Evolutionary conservation across 1,140 invertebrate genomes (phyloP).

Genomic region (Triops cancriformis): DNA sequence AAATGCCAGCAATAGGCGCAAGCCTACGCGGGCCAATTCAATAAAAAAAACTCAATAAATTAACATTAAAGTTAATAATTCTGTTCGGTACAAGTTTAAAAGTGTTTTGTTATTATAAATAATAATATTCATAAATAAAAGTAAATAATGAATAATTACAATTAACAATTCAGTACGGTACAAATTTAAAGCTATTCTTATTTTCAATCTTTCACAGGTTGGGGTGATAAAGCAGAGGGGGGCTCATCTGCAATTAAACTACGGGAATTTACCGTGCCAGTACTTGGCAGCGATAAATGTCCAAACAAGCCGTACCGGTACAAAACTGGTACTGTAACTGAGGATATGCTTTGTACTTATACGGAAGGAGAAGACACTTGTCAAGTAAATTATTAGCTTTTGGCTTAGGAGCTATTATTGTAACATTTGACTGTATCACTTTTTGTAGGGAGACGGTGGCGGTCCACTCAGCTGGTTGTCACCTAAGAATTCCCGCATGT

Average conservation of each 20-base stretch:
- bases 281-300: background rate
- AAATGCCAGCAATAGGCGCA: too few relatives aligned
- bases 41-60: too few relatives aligned
- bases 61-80: too few relatives aligned
- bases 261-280: background rate
- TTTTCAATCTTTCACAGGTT: background rate
- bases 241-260: background rate
- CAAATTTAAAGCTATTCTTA: too few relatives aligned
- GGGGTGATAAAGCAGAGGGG: background rate
- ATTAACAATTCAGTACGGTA: too few relatives aligned
- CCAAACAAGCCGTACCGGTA: background rate
- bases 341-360: background rate
- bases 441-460: conserved; percentile 56
- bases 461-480: conserved; percentile 54
- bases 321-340: background rate
- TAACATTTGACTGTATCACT: background rate
- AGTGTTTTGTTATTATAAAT: too few relatives aligned
- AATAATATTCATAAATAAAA: too few relatives aligned
- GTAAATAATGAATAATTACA: too few relatives aligned
- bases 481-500: conserved; percentile 38
- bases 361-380: background rate
- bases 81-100: too few relatives aligned
- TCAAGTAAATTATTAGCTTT: background rate
- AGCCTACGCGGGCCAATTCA: too few relatives aligned
- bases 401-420: background rate